Percentiles rank a stretch among this genome's conserved stretches.
Evolutionary conservation across 2,113 vertebrate species (phyloP).

Genomic region (Scomber scombrus): DNA sequence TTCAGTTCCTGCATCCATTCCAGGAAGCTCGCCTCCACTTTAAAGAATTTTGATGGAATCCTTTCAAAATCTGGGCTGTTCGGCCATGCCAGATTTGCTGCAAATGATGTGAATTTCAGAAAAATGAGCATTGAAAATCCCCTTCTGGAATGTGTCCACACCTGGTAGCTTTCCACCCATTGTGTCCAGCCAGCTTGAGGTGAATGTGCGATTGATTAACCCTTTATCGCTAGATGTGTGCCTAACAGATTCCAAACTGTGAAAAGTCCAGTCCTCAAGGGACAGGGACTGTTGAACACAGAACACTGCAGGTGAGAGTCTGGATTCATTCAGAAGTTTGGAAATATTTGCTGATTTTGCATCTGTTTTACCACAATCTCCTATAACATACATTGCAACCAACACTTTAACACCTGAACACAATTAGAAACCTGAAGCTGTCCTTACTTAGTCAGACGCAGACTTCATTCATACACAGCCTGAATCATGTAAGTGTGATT

Average conservation of each 20-base stretch:
- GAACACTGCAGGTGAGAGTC: no score
- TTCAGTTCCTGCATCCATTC: not conserved
- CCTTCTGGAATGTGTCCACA: not conserved
- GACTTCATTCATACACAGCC: not conserved
- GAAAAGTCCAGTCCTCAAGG: not conserved
- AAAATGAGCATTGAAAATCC: conserved; percentile 20
- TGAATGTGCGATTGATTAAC: conserved; percentile 1
- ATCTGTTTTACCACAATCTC: not conserved
- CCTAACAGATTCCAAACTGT: not conserved
- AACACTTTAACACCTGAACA: not conserved
- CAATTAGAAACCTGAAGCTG: not conserved
- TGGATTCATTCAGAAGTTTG: no score
- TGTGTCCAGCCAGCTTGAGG: not conserved
- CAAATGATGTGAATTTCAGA: conserved; percentile 31
- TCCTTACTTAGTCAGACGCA: not conserved
- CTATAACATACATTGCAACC: not conserved
- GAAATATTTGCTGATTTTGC: no score
- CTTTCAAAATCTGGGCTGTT: not conserved
- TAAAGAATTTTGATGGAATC: conserved; percentile 1
- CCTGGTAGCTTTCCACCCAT: conserved; percentile 8
- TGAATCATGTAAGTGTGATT: no score
- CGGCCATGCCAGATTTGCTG: conserved; percentile 22
- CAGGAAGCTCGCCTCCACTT: not conserved
- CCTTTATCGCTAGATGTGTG: not conserved
- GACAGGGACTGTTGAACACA: no score